Evolutionary conservation across 2,888 invertebrate genomes (phyloP).

Genomic region (Stenodema calcarata): DNA sequence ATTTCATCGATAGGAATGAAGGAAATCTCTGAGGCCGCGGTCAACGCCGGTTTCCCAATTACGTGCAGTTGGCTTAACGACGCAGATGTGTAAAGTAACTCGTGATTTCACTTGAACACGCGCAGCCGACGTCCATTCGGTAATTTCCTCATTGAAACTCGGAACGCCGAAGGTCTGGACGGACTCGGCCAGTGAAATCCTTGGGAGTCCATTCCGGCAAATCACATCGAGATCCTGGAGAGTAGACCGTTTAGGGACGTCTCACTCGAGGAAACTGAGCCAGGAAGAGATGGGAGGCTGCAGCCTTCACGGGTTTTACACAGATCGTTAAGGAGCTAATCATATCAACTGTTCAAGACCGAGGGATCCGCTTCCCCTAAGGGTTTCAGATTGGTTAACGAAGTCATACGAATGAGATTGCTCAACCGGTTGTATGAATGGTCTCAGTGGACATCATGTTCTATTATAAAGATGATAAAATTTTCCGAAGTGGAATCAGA

Average conservation of each 20-base stretch:
- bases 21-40: no score
- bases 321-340: not conserved
- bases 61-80: not conserved
- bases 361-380: not conserved
- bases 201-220: not conserved
- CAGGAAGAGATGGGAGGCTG: not conserved
- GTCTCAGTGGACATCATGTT: no score
- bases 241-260: not conserved
- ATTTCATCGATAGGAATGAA: no score
- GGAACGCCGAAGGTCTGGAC: not conserved
- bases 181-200: not conserved
- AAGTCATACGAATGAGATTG: no score
- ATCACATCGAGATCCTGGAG: not conserved
- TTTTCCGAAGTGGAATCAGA: no score
- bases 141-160: not conserved
- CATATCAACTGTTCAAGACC: not conserved
- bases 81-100: not conserved
- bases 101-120: not conserved
- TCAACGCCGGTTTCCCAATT: no score
- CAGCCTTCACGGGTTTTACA: not conserved
- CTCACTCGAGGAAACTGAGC: not conserved
- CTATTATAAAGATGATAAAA: no score
- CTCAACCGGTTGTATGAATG: no score
- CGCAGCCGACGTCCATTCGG: not conserved
- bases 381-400: no score